Percentiles rank a stretch among this genome's conserved stretches.
Evolutionary conservation across 2,888 invertebrate genomes (phyloP).

Genomic region (Caenorhabditis uteleia): DNA sequence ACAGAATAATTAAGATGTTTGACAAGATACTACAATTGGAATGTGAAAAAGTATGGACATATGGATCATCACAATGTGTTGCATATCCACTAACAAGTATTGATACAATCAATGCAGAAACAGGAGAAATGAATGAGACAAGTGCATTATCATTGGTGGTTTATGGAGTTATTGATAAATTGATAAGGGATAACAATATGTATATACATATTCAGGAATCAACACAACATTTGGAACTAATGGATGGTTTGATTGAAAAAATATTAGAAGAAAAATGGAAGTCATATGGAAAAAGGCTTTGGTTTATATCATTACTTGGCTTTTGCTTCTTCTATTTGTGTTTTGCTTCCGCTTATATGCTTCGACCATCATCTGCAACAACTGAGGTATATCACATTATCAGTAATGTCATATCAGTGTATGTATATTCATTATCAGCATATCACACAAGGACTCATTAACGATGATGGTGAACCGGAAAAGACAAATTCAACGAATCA

Average conservation of each 20-base stretch:
- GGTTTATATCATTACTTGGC: slow-evolving; percentile 78
- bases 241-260: slow-evolving; percentile 92
- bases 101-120: slow-evolving; percentile 90
- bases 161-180: slow-evolving; percentile 80
- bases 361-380: slow-evolving; percentile 75
- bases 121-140: slow-evolving; percentile 90
- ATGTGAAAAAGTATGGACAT: slow-evolving; percentile 95
- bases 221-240: slow-evolving; percentile 89
- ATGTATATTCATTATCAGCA: too few species aligned
- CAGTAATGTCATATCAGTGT: too few species aligned
- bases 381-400: too few species aligned
- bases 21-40: slow-evolving; percentile 95
- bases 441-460: slow-evolving; percentile 27
- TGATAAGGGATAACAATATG: not conserved
- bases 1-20: slow-evolving; percentile 77
- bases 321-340: slow-evolving; percentile 89
- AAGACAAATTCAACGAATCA: slow-evolving; percentile 17
- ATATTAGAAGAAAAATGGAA: slow-evolving; percentile 95
- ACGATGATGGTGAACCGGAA: slow-evolving; percentile 27
- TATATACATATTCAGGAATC: slow-evolving; percentile 78
- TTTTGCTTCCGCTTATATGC: slow-evolving; percentile 85
- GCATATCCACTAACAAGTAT: slow-evolving; percentile 83
- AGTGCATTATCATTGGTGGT: slow-evolving; percentile 94
- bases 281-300: slow-evolving; percentile 78
- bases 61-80: slow-evolving; percentile 77